A percentile compares a stretch with the other conserved stretches of the same genome.
Evolutionary conservation across 2,113 vertebrate species (phyloP).

Genomic region (Abramis brama): DNA sequence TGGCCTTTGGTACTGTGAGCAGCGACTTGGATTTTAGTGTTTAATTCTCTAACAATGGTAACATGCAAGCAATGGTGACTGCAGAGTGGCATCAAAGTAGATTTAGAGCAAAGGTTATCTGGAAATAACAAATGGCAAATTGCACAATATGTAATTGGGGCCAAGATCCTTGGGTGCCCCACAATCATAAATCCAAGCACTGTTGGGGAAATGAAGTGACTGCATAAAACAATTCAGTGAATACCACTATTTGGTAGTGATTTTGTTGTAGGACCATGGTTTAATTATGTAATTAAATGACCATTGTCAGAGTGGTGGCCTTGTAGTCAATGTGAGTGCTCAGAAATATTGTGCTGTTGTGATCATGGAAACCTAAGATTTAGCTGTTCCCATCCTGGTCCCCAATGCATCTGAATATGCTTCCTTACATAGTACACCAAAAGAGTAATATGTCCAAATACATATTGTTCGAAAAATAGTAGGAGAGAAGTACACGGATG

Average conservation of each 20-base stretch:
- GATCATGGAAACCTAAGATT: not conserved
- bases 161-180: not conserved
- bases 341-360: not conserved
- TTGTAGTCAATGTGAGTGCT: not conserved
- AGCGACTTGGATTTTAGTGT: not conserved
- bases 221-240: not conserved
- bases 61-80: not conserved
- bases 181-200: not conserved
- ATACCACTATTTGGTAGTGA: not conserved
- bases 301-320: not conserved
- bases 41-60: not conserved
- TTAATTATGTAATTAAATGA: not conserved
- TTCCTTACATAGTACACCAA: not conserved
- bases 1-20: not conserved
- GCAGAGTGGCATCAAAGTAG: not conserved
- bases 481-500: not conserved
- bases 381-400: not conserved
- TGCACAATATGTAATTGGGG: not conserved
- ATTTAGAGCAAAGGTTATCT: not conserved
- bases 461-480: not conserved
- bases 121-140: not conserved
- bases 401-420: not conserved
- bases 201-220: not conserved
- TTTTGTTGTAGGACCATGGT: not conserved
- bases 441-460: not conserved